phyloP scores from a whole-genome alignment of 2,888 invertebrate species.

The Danaus chrysippus region DNA sequence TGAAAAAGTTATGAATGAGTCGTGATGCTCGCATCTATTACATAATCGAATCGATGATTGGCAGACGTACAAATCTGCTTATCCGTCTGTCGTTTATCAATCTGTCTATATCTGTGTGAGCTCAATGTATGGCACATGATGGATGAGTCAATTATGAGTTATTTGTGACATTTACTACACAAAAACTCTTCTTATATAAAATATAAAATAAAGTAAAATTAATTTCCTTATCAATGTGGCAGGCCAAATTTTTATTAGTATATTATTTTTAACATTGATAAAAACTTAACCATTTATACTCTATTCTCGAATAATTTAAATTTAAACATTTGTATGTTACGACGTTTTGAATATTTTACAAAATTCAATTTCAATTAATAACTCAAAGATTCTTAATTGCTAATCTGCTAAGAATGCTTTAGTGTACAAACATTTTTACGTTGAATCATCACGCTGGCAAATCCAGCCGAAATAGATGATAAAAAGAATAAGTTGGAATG shows the following conservation, averaged over 20 bases:
- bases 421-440: conserved; percentile 29
- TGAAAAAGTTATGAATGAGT: background rate
- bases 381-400: too few relatives aligned
- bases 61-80: conserved; percentile 17
- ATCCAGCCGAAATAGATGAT: conserved; percentile 44
- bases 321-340: conserved; percentile 5
- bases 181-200: background rate
- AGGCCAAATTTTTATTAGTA: background rate
- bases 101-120: conserved; percentile 8
- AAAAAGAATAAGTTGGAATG: conserved; percentile 70
- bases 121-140: conserved; percentile 37
- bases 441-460: conserved; percentile 55
- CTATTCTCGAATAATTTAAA: background rate
- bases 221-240: background rate
- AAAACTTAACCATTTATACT: background rate
- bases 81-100: conserved; percentile 23
- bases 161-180: conserved; percentile 20
- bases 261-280: background rate
- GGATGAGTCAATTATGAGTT: conserved; percentile 49
- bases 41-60: conserved; percentile 10
- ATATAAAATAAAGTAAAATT: background rate
- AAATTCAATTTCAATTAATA: too few relatives aligned
- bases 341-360: too few relatives aligned
- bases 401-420: background rate
- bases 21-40: conserved; percentile 11